Conservation (phyloP, 2,888 invertebrate species). For the Charanyca ferruginea region DNA sequence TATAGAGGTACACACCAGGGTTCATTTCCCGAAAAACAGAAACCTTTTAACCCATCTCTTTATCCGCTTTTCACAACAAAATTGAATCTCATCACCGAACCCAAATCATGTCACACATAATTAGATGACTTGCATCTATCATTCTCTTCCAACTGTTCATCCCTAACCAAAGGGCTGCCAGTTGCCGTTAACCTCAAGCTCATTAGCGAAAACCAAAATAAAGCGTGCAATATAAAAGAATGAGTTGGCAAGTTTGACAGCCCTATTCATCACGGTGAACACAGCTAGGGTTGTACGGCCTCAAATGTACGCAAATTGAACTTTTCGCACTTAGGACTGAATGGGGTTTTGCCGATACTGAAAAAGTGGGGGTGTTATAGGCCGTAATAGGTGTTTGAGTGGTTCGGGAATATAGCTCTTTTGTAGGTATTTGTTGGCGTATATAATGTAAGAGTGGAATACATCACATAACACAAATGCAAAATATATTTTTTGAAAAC, state of each 20-base stretch:
- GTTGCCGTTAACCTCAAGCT: constrained; percentile 68
- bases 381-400: constrained; percentile 52
- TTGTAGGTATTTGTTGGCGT: constrained; percentile 36
- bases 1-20: constrained; percentile 22
- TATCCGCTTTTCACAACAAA: constrained; percentile 48
- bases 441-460: constrained; percentile 21
- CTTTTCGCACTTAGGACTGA: constrained; percentile 60
- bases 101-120: constrained; percentile 60
- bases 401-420: constrained; percentile 34
- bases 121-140: constrained; percentile 65
- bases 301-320: constrained; percentile 66
- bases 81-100: constrained; percentile 51
- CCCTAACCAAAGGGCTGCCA: constrained; percentile 55
- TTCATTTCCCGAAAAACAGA: constrained; percentile 29
- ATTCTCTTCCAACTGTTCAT: constrained; percentile 61
- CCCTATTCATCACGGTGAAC: constrained; percentile 74
- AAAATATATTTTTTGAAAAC: constrained; percentile 9
- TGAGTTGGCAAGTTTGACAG: constrained; percentile 80
- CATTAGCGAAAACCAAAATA: constrained; percentile 85
- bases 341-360: constrained; percentile 56
- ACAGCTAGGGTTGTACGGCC: constrained; percentile 41
- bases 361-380: constrained; percentile 57
- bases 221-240: constrained; percentile 87
- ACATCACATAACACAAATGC: constrained; percentile 2
- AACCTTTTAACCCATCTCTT: constrained; percentile 32